These are phyloP conservation scores for Falco novaeseelandiae DNA, from an alignment of 2,797 vertebrate genomes.

Conservation along the genomic window DNA sequence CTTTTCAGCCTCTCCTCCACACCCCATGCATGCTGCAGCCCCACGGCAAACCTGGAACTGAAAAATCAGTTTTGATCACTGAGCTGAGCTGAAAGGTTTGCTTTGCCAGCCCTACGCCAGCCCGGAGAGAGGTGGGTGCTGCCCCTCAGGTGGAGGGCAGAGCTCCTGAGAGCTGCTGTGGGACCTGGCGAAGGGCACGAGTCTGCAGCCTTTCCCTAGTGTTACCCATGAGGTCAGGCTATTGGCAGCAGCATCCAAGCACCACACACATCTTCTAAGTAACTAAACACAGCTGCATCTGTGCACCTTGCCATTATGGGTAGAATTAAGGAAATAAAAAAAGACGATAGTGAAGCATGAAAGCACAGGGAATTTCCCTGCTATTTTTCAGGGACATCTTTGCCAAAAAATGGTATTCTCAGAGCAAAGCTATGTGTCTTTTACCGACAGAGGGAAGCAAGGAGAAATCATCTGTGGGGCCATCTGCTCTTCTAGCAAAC, in stretches of 20 bases:
- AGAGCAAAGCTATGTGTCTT: neutral
- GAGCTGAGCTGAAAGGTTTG: neutral
- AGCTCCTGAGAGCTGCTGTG: fast-evolving
- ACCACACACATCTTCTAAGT: neutral
- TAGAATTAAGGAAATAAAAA: neutral
- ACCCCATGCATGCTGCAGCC: fast-evolving
- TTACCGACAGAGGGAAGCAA: conserved; percentile 42
- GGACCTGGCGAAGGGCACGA: fast-evolving
- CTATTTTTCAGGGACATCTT: neutral
- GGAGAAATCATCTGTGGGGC: conserved; percentile 28
- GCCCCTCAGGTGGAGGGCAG: neutral
- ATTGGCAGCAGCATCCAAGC: neutral
- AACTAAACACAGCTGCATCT: conserved; percentile 2
- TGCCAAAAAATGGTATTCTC: conserved; percentile 21
- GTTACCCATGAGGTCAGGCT: neutral
- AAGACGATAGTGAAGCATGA: neutral
- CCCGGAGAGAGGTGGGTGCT: neutral
- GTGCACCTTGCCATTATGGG: neutral
- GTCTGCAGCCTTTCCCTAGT: neutral
- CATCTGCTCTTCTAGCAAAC: conserved; percentile 18
- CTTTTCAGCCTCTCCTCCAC: neutral
- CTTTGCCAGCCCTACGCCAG: neutral
- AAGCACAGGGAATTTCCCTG: conserved; percentile 38
- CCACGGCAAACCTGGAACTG: neutral
- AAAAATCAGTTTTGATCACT: neutral